Evolutionary conservation across 1,140 invertebrate genomes (phyloP).

Genomic region (Drosophila ogumai): DNA sequence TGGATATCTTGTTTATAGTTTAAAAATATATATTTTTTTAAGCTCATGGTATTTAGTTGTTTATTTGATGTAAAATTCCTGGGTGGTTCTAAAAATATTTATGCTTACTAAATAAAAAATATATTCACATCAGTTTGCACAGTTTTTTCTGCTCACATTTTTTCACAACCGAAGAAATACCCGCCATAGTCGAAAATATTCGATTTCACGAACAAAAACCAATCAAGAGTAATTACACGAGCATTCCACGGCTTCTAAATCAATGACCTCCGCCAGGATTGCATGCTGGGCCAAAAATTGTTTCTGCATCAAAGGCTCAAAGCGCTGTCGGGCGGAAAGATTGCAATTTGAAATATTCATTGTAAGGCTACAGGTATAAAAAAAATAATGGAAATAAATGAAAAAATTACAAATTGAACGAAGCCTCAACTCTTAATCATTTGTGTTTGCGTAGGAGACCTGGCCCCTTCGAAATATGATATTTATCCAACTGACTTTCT

Average conservation of each 20-base stretch:
- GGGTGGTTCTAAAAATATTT: neutral
- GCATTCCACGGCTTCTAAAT: slow-evolving; percentile 24
- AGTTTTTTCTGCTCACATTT: neutral
- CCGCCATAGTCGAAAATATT: neutral
- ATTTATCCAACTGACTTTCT: slow-evolving; percentile 22
- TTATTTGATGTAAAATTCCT: neutral
- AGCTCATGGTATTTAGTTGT: neutral
- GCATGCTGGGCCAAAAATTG: slow-evolving; percentile 12
- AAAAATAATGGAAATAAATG: neutral
- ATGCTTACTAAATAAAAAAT: neutral
- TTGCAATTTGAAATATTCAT: slow-evolving; percentile 1
- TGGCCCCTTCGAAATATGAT: slow-evolving; percentile 8
- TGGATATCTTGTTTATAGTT: neutral
- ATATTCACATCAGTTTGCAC: neutral
- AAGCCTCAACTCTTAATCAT: slow-evolving; percentile 20
- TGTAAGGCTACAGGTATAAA: neutral
- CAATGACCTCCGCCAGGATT: neutral
- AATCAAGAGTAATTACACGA: slow-evolving; percentile 1
- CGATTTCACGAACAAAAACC: neutral
- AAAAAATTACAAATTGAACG: neutral
- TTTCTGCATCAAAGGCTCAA: slow-evolving; percentile 1
- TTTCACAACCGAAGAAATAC: neutral
- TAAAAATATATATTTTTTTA: neutral
- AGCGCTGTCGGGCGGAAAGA: neutral
- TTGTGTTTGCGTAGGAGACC: slow-evolving; percentile 2